phyloP scores from a whole-genome alignment of 2,113 vertebrate species.

The Arizona elegans region DNA sequence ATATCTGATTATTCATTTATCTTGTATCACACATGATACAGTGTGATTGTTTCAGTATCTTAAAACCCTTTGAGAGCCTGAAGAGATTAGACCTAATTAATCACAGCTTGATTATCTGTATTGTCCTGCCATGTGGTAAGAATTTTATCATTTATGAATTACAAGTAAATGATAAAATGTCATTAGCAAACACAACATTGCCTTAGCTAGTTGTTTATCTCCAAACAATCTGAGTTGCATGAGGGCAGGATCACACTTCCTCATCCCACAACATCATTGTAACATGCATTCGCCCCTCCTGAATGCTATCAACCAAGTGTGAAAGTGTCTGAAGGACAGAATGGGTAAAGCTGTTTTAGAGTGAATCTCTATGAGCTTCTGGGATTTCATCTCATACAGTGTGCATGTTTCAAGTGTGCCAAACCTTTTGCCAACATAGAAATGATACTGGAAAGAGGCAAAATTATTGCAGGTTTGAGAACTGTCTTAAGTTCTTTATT shows the following conservation, averaged over 20 bases:
- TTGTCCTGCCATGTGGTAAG: neutral
- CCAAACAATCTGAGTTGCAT: neutral
- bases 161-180: neutral
- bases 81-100: neutral
- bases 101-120: neutral
- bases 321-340: neutral
- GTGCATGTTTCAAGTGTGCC: neutral
- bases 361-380: neutral
- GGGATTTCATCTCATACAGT: neutral
- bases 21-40: neutral
- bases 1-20: neutral
- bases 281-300: neutral
- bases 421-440: neutral
- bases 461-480: neutral
- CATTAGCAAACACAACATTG: neutral
- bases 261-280: neutral
- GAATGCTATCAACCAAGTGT: neutral
- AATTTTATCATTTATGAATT: neutral
- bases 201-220: neutral
- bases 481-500: neutral
- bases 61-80: neutral
- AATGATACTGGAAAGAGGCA: neutral
- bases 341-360: neutral
- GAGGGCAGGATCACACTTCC: too few species aligned
- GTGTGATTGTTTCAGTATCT: neutral